Base-by-base conservation (phyloP, 2,888 invertebrate genomes). In the Lasiommata megera region DNA sequence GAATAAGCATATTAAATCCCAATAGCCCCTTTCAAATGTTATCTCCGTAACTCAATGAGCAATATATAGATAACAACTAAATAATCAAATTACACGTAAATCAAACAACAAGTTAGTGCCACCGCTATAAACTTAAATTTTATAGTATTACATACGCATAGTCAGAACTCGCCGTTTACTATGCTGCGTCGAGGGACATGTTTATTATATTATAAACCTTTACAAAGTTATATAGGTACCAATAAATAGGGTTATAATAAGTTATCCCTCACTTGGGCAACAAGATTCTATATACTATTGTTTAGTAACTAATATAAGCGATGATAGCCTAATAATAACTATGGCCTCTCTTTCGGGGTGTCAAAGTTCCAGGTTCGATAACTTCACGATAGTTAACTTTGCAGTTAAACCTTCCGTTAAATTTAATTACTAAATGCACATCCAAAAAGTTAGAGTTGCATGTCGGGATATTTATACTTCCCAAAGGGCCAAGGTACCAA, bases 201-300 rank as follows among this genome's bases (percentile, higher is more conserved):
- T 54, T 60, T 38, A 48, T 52, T 46, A n/a, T n/a, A n/a, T n/a
- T 55, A 34, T 9, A 11, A 11, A 46, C 12, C 44, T 29, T 16
- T 9, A 41, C 23, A 37, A 11, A 43, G 37, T 56, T 56, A 53
- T 50, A 11, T 34, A 34, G 34, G 29, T 50, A 16, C 16, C 16
- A 34, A 50, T 54, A 48, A 54, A 54, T 38, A 37, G 38, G 54
- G 43, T 51, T 54, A 57, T 56, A 54, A 56, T 57, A 53, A 57
- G 34, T 54, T 50, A 54, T 58, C 60, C 54, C 34, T 54, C 38
- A 47, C 34, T 54, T 29, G 50, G 54, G 48, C 41, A 46, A 43
- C 47, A 34, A 40, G 41, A 51, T 57, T 54, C 41, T 43, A 62
- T 57, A 57, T 47, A 56, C 59, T 57, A 60, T 60, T 60, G 58